Evolutionary conservation across 2,888 invertebrate genomes (phyloP), one percentile per base, ranked within the genome.

Genomic region (Agrochola litura): DNA sequence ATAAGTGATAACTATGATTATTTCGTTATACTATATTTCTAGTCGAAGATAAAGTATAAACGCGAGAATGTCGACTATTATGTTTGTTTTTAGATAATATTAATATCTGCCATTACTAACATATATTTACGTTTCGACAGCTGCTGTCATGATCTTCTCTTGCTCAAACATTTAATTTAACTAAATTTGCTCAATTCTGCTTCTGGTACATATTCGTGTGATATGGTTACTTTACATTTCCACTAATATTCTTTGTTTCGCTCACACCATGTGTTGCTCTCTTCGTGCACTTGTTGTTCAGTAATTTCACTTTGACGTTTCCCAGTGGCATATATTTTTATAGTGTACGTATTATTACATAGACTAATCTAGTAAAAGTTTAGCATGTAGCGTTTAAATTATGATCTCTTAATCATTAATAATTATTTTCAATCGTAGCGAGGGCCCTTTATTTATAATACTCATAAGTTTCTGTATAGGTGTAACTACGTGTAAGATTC

Each of bases 361-460:
- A 96, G 94, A 96, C 94, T 96, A 96, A 96, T 95, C 90, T 96
- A 96, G 94, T 92, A 92, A 95, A 94, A 90, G 88, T 92, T 93
- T 95, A 96, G 95, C 89, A 92, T 90, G 92, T 96, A 96, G 95
- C 90, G 92, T 94, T 88, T 95, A 95, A 96, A 96, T 95, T 96
- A 96, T 96, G 96, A 96, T 96, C 96, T 96, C 96, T 96, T 96
- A 96, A 96, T 96, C 96, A 96, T 94, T 96, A 96, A 96, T 96
- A 96, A 96, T 96, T 95, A 95, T 95, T 95, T 96, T 95, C 94
- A 93, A 94, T 89, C 93, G 93, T 93, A 94, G 94, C 72, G 93
- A 83, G 84, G 76, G 93, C 93, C 92, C 92, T 91, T 95, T 94
- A 96, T 96, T 96, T 96, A 96, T 96, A 96, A 96, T 96, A 96